A percentile compares a stretch with the other conserved stretches of the same genome.
Evolutionary conservation across 2,888 invertebrate genomes (phyloP).

Genomic region (Leucophenga montana): DNA sequence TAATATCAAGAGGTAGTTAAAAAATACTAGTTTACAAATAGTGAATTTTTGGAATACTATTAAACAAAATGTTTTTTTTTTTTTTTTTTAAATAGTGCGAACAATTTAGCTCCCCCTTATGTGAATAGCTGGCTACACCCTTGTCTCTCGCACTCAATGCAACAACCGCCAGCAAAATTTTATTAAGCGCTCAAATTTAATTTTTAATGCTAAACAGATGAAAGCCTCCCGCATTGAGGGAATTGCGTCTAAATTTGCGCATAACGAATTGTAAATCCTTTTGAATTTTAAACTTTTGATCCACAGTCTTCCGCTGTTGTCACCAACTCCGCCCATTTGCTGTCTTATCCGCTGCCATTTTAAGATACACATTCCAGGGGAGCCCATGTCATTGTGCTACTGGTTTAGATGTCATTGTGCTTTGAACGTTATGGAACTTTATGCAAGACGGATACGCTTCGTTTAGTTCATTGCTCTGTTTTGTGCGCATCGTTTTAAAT

Average conservation of each 20-base stretch:
- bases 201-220: conserved; percentile 28
- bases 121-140: no score
- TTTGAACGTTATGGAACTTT: conserved; percentile 5
- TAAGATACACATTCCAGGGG: no score
- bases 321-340: no score
- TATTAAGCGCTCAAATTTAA: conserved; percentile 25
- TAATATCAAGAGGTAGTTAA: no score
- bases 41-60: no score
- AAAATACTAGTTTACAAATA: no score
- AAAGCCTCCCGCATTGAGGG: conserved; percentile 21
- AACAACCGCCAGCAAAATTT: background rate
- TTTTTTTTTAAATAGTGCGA: no score
- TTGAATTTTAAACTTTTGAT: conserved; percentile 27
- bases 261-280: conserved; percentile 30
- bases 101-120: no score
- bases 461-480: conserved; percentile 18
- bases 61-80: no score
- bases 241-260: conserved; percentile 1
- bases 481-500: background rate
- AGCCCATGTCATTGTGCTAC: no score
- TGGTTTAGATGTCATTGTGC: background rate
- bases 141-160: no score
- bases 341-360: no score
- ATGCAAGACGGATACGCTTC: conserved; percentile 18
- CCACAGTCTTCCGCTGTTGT: background rate